phyloP scores from a whole-genome alignment of 2,888 invertebrate species.

The Papilio gigon region DNA sequence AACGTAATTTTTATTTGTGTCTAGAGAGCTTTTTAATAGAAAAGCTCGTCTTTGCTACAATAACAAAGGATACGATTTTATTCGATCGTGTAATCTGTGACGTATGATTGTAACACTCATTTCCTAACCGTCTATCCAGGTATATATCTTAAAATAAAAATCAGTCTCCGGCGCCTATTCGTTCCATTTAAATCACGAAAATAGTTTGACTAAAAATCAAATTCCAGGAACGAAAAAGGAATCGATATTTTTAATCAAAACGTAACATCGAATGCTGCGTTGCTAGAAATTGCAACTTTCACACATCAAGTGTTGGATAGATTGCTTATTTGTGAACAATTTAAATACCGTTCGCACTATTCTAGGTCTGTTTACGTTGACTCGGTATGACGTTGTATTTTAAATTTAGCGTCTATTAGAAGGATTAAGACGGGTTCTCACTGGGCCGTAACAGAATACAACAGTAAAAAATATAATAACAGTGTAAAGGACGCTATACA shows the following conservation, averaged over 20 bases:
- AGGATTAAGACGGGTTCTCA: background rate
- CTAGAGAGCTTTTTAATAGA: background rate
- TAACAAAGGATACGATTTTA: background rate
- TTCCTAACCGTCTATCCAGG: no score
- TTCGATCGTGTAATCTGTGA: background rate
- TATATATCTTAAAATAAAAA: no score
- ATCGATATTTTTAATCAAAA: background rate
- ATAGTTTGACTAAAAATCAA: no score
- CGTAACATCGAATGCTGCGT: background rate
- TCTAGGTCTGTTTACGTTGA: conserved; percentile 16
- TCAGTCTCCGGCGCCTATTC: no score
- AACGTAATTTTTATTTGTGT: no score
- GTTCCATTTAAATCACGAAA: no score
- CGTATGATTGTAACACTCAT: background rate
- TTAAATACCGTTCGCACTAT: conserved; percentile 7
- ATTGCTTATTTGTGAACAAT: background rate
- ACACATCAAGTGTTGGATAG: background rate
- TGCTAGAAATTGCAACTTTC: background rate
- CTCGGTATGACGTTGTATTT: background rate
- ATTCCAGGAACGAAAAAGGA: background rate
- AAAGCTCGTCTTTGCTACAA: background rate
- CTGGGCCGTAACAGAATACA: background rate
- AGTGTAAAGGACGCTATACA: no score
- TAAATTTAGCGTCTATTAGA: conserved; percentile 10
- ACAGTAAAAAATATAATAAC: background rate